Evolutionary conservation across 2,113 vertebrate genomes (phyloP), one percentile per base, ranked within the genome.

Genomic region (Ia io): DNA sequence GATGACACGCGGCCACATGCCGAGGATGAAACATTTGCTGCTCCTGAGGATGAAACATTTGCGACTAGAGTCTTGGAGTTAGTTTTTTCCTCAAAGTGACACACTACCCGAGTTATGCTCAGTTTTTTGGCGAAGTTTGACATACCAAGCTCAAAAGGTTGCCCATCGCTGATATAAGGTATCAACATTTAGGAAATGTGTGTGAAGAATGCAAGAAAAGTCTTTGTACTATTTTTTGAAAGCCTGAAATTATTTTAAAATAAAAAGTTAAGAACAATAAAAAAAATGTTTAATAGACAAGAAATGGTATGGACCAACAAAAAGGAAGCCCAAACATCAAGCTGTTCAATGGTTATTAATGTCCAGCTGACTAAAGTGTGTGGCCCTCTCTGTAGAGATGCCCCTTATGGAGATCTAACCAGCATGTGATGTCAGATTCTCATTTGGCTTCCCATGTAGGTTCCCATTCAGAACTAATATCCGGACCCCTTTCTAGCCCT

Each of bases 211-310:
- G 51, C 28, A 93, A 16, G 23, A 30, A 28, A 76, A 87, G 87
- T 74, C 51, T 84, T 95, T 32, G 5, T 11, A 44, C 18, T 93
- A 16, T 71, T 89, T 84, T 87, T 56, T 56, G 32, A 86, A 96
- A 87, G 44, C 42, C 44, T 87, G 51, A 87, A 76, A 91, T 86
- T 25, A 89, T 84, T 95, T 91, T 73, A 95, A 94, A 94, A 85
- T 13, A 40, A 79, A 77, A 96, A 51, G 30, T 84, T 51, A 44
- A 69, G 71, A 92, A 61, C 3, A 76, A 42, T 85, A 61, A 71
- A 69, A 69, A 76, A 76, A 25, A 25, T 9, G 13, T 25, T 73
- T 74, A 10, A 61, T 3, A 88, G 30, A 70, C 35, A 91, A 84
- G 17, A 47, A 94, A 94, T n/a, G 2, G 16, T 44, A 49, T 1